Evolutionary conservation across 2,888 invertebrate genomes (phyloP).

Genomic region (Drosophila rellima): DNA sequence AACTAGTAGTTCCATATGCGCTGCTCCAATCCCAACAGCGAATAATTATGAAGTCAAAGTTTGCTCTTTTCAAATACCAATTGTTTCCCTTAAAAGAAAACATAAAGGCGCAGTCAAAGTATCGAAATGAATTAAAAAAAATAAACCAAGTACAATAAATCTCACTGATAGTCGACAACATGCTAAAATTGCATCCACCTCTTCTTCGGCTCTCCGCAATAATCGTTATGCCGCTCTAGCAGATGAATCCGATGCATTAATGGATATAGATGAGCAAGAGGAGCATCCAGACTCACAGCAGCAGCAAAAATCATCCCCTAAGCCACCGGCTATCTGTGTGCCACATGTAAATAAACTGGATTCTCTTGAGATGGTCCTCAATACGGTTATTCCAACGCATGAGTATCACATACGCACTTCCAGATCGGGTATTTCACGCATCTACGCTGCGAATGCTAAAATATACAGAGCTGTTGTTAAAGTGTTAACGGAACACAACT

Average conservation of each 20-base stretch:
- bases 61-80: slow-evolving; percentile 8
- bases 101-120: background rate
- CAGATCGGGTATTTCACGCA: slow-evolving; percentile 4
- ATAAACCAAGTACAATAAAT: background rate
- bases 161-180: background rate
- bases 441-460: slow-evolving; percentile 4
- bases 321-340: slow-evolving; percentile 6
- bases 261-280: slow-evolving; percentile 9
- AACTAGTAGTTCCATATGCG: background rate
- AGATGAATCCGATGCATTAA: slow-evolving; percentile 16
- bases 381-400: background rate
- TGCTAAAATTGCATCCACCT: background rate
- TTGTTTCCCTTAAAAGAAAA: background rate
- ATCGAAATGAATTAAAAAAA: slow-evolving; percentile 1
- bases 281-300: too few relatives aligned
- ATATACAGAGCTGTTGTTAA: slow-evolving; percentile 8
- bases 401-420: slow-evolving; percentile 9
- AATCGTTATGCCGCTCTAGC: slow-evolving; percentile 11
- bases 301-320: background rate
- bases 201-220: slow-evolving; percentile 5
- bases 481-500: slow-evolving; percentile 2
- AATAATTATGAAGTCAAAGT: too few relatives aligned
- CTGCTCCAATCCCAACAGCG: too few relatives aligned
- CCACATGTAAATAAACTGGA: slow-evolving; percentile 4
- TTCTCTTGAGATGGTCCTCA: background rate